phyloP scores from a whole-genome alignment of 2,797 vertebrate genomes.

The Tamandua tetradactyla region DNA sequence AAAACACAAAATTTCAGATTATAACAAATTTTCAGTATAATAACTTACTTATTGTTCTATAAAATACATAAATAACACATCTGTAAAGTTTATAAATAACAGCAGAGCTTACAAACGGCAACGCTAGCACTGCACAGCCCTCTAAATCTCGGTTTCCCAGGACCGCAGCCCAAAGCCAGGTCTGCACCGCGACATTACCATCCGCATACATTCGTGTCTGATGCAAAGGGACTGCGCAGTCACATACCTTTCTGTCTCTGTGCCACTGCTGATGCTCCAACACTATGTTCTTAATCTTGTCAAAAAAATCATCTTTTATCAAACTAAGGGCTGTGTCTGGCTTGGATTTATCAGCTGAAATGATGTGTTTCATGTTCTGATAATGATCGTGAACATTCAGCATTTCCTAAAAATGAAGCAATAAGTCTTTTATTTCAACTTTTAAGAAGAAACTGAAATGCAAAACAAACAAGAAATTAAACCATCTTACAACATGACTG shows the following conservation, averaged over 20 bases:
- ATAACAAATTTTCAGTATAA: not conserved
- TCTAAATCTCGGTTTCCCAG: not conserved
- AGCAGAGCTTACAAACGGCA: not conserved
- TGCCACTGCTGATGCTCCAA: conserved; percentile 91
- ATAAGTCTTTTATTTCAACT: conserved; percentile 37
- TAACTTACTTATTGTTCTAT: not conserved
- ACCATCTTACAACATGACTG: conserved; percentile 18
- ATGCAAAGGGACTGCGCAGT: rapidly evolving
- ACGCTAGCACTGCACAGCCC: not conserved
- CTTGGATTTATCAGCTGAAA: conserved; percentile 81
- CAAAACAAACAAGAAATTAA: conserved; percentile 52
- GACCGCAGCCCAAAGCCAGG: not conserved
- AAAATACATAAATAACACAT: not conserved
- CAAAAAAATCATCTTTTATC: conserved; percentile 88
- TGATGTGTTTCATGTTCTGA: conserved; percentile 89
- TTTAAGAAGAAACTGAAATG: conserved; percentile 22
- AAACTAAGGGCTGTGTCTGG: conserved; percentile 86
- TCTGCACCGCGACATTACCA: not conserved
- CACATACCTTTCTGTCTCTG: conserved; percentile 84
- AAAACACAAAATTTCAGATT: conserved; percentile 36
- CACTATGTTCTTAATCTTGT: conserved; percentile 87
- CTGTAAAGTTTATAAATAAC: not conserved
- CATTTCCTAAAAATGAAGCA: conserved; percentile 89
- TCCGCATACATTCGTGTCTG: rapidly evolving
- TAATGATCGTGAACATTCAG: conserved; percentile 93